Base-by-base conservation (phyloP, 2,797 vertebrate species). In the Ciconia nigra region DNA sequence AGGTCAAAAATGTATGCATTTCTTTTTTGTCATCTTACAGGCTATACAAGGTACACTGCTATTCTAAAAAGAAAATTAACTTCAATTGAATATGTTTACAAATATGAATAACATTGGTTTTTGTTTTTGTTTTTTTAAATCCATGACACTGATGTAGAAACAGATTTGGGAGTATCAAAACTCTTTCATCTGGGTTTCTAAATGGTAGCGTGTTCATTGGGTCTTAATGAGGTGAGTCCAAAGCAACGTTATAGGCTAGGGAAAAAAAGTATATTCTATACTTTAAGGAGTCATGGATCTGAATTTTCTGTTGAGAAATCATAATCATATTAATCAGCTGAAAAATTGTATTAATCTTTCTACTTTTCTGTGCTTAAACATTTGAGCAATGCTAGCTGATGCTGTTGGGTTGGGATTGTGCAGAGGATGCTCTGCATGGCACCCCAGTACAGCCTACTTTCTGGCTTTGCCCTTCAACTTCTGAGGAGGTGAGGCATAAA, bases 1-100 rank as follows among this genome's bases (percentile, higher is more conserved):
- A n/a, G 61, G 52, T 93, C 79, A 96, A 95, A 93, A 87, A 77
- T 12, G 2, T 39, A 63, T 39, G 28, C 65, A 55, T 74, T 91
- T 87, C 25, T 87, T 82, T 82, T 42, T 76, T 91, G 10, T 58
- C 35, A 19, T 33, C 52, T 70, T 93, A 73, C 12, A 94, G 72
- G 41, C 69, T 51, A 15, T 41, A 17, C 8, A 86, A 49, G 37
- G 59, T 87, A 70, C 49, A 29, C 39, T 42, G 22, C 9, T 86
- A 5, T 82, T 76, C 41, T 65, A 46, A 66, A 90, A 85, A 11
- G 17, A 62, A 86, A 94, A 65, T 57, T 44, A 73, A 57, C 39
- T 76, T 94, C 46, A 31, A 9, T 12, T 69, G 33, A 65, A 10
- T 84, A 37, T 22, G 6, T 55, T 94, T 85, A 52, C 42, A 94